phyloP scores from a whole-genome alignment of 2,888 invertebrate genomes.

The Brenthis ino region DNA sequence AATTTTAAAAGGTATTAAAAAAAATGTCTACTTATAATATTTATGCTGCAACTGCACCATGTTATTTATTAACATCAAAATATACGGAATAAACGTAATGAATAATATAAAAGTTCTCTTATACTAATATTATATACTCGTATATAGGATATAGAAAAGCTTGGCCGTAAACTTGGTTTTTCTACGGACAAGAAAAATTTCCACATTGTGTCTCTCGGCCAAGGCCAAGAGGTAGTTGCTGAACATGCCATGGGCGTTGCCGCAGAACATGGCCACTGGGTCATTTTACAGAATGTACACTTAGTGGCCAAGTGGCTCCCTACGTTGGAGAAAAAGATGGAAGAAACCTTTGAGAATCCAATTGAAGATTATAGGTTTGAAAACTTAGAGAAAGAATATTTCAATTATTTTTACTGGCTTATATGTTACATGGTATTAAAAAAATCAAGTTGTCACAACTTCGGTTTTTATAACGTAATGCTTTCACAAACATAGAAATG shows the following conservation, averaged over 20 bases:
- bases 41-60: no score
- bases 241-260: constrained; percentile 92
- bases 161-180: constrained; percentile 91
- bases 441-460: no score
- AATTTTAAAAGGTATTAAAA: no score
- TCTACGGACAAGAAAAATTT: constrained; percentile 91
- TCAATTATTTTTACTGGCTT: no score
- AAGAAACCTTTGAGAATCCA: constrained; percentile 87
- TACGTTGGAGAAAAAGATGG: constrained; percentile 94
- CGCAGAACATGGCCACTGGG: constrained; percentile 92
- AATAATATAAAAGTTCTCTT: constrained; percentile 29
- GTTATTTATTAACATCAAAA: no score
- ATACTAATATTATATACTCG: neutral
- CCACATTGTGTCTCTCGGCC: constrained; percentile 96
- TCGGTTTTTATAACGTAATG: no score
- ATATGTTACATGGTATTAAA: no score
- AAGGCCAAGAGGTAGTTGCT: constrained; percentile 96
- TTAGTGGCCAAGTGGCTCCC: constrained; percentile 95
- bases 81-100: no score
- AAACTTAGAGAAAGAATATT: no score
- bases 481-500: neutral
- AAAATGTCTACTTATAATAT: no score
- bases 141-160: constrained; percentile 90
- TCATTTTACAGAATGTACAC: constrained; percentile 96
- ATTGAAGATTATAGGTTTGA: constrained; percentile 81